These are phyloP conservation scores for Chorisops tibialis DNA, from an alignment of 2,888 invertebrate genomes.

Conservation along the genomic window DNA sequence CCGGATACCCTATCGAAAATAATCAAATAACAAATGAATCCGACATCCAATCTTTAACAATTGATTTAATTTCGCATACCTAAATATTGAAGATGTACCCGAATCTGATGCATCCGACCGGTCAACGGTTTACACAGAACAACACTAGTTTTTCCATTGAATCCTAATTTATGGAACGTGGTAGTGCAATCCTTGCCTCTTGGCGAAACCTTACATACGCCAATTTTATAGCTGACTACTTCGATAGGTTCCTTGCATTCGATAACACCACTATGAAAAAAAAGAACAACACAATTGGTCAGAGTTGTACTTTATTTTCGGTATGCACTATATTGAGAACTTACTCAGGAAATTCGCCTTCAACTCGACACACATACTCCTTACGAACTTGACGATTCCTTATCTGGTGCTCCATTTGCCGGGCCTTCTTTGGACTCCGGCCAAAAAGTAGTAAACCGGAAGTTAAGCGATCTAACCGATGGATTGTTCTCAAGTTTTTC, in stretches of 20 bases:
- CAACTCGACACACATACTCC: slow-evolving; percentile 92
- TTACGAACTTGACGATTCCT: slow-evolving; percentile 88
- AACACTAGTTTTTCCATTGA: slow-evolving; percentile 85
- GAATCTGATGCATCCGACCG: slow-evolving; percentile 97
- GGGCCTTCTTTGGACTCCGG: slow-evolving; percentile 86
- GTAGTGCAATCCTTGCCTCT: slow-evolving; percentile 93
- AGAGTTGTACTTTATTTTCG: neutral
- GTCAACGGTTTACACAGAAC: slow-evolving; percentile 93
- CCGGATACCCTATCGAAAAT: slow-evolving; percentile 78
- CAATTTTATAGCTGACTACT: slow-evolving; percentile 92
- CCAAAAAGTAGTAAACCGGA: slow-evolving; percentile 90
- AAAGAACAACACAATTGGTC: neutral
- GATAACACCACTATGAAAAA: slow-evolving; percentile 65
- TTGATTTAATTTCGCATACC: slow-evolving; percentile 57
- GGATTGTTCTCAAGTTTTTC: slow-evolving; percentile 89
- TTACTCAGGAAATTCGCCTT: slow-evolving; percentile 90
- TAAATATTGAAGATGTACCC: slow-evolving; percentile 96
- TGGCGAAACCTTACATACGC: slow-evolving; percentile 89
- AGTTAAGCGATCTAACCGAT: slow-evolving; percentile 93
- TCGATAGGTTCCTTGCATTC: slow-evolving; percentile 89
- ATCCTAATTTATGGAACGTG: slow-evolving; percentile 84
- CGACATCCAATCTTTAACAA: neutral
- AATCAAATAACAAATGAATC: slow-evolving; percentile 19
- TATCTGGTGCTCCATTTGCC: slow-evolving; percentile 94
- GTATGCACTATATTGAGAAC: slow-evolving; percentile 47